Evolutionary conservation across 2,888 invertebrate species (phyloP).

Genomic region (Ichneumoninae sp.): DNA sequence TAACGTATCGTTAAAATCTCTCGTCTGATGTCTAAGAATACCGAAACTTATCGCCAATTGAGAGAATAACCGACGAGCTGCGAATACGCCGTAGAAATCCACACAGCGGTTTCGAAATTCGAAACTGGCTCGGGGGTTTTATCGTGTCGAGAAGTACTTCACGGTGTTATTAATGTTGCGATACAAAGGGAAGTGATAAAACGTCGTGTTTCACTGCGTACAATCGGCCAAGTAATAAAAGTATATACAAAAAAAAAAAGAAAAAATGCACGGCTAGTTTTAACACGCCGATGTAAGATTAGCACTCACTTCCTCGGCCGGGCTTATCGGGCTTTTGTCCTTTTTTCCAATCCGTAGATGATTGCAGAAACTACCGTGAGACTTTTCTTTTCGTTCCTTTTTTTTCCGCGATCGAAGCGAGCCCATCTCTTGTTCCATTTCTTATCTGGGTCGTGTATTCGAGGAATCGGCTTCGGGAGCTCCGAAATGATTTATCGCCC

Average conservation of each 20-base stretch:
- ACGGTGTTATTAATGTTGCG: neutral
- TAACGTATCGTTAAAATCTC: constrained; percentile 7
- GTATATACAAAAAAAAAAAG: neutral
- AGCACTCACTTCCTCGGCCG: neutral
- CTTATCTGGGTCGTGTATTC: constrained; percentile 20
- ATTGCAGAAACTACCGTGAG: neutral
- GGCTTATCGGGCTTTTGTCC: constrained; percentile 7
- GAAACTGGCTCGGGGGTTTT: neutral
- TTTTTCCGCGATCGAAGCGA: constrained; percentile 6
- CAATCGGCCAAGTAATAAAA: neutral
- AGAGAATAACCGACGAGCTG: neutral
- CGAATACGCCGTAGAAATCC: neutral
- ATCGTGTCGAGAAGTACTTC: neutral
- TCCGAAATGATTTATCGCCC: constrained; percentile 10
- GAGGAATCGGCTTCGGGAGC: neutral
- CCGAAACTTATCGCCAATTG: neutral
- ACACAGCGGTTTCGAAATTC: neutral
- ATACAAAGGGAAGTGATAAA: constrained; percentile 28
- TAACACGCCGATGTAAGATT: no score
- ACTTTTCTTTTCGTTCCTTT: neutral
- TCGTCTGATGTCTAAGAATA: neutral
- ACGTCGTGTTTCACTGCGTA: neutral
- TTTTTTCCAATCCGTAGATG: neutral
- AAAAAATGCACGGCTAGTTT: neutral
- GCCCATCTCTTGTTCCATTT: neutral